Base-by-base conservation (phyloP, 1,140 invertebrate genomes). In the Hypothenemus hampei region DNA sequence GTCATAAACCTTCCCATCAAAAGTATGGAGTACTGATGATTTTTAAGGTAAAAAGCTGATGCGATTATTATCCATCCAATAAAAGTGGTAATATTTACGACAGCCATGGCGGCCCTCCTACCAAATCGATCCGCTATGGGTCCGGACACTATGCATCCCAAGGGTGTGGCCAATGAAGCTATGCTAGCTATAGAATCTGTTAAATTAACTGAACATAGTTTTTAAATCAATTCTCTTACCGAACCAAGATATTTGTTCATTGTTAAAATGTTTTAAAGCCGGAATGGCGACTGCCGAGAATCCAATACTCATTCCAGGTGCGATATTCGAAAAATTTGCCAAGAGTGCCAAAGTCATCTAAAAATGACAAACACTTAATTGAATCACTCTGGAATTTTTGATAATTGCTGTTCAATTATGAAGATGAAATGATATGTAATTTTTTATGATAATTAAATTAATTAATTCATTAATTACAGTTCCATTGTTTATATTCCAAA, bases 61-160 rank as follows among this genome's bases (percentile, higher is more conserved):
- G 72, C 70, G 15, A 84, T 75, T 1, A 75, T 48, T 1, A 77
- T 29, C 78, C 80, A 84, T 7, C 82, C 81, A n/a, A 75, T 18
- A 3, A 80, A 54, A 26, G 75, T 78, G 3, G 80, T 74, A 3
- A 78, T 7, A 13, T 77, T 76, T n/a, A 77, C 67, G 2, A 76
- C 55, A 13, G 78, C 64, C 18, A 85, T 67, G 0, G 78, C 73
- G 69, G 61, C 24, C 75, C 78, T 69, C 3, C 83, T 68, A 2
- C 84, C 84, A 36, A 75, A 70, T 57, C 70, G 75, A 57, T 86
- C 82, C 37, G 82, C 72, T 10, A 78, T 57, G 40, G 72, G 77
- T 7, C 80, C 75, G 35, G 71, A 71, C 3, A 75, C 35, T 0
- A 81, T 39, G 49, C 76, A 78, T 0, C 78, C 79, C 13, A 80